phyloP scores from a whole-genome alignment of 1,140 invertebrate species.

The Brachionus paranguensis region DNA sequence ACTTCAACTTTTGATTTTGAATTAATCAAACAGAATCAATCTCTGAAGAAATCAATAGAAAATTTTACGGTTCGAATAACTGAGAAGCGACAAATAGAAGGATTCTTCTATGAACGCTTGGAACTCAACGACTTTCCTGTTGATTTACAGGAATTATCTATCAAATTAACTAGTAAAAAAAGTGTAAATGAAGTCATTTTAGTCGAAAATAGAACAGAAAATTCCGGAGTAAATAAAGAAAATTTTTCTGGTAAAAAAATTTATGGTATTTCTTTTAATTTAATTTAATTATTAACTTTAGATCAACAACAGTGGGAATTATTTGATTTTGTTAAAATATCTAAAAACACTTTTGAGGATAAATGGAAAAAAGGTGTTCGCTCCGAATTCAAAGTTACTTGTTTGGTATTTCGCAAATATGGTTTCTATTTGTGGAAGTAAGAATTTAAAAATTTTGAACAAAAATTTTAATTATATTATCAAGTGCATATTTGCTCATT shows the following conservation, averaged over 20 bases:
- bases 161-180: constrained; percentile 31
- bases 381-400: not conserved
- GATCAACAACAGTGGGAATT: constrained; percentile 40
- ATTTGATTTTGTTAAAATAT: constrained; percentile 13
- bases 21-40: not conserved
- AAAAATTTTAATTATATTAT: not conserved
- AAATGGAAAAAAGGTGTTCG: not conserved
- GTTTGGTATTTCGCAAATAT: not conserved
- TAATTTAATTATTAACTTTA: not conserved
- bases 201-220: not conserved
- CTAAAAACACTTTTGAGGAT: not conserved
- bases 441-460: not conserved
- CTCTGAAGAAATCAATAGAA: not conserved
- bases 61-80: not conserved
- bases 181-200: not conserved
- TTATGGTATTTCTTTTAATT: not conserved
- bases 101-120: constrained; percentile 38
- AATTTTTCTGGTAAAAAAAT: not conserved
- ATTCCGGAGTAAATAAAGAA: constrained; percentile 21
- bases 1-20: not conserved
- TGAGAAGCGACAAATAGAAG: not conserved
- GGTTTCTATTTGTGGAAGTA: constrained; percentile 35
- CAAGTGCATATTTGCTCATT: constrained; percentile 8
- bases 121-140: constrained; percentile 35
- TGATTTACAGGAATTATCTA: constrained; percentile 36